Conservation (phyloP, 2,888 invertebrate species). For the Dryobotodes eremita region DNA sequence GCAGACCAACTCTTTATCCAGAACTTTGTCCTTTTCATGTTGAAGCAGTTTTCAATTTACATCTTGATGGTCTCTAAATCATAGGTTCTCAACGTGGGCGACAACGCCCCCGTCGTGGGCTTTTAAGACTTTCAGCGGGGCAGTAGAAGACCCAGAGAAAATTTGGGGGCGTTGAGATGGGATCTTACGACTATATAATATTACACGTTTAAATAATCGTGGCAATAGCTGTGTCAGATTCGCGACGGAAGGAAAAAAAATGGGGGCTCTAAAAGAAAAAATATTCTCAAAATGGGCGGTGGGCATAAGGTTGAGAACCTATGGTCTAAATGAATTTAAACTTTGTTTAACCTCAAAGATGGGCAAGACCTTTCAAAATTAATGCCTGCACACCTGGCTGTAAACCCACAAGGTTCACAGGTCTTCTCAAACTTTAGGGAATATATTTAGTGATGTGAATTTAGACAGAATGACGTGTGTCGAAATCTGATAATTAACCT, state of each 20-base stretch:
- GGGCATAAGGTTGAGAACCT: too few species aligned
- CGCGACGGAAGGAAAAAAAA: too few species aligned
- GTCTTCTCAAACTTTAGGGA: slow-evolving; percentile 24
- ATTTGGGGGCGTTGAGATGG: too few species aligned
- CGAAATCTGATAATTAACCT: neutral
- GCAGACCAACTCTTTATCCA: neutral
- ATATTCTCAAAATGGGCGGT: too few species aligned
- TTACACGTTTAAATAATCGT: too few species aligned
- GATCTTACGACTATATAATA: too few species aligned
- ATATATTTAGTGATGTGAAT: slow-evolving; percentile 11
- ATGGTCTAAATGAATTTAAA: slow-evolving; percentile 40
- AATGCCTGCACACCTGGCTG: slow-evolving; percentile 42
- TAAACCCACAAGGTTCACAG: slow-evolving; percentile 12
- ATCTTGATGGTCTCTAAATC: slow-evolving; percentile 5
- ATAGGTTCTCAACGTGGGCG: too few species aligned
- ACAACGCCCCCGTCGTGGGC: too few species aligned
- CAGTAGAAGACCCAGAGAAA: too few species aligned
- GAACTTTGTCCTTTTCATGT: neutral
- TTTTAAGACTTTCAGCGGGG: too few species aligned
- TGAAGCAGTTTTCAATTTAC: slow-evolving; percentile 5
- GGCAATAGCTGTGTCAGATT: too few species aligned
- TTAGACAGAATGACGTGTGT: neutral
- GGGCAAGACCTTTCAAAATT: slow-evolving; percentile 21
- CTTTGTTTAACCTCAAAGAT: slow-evolving; percentile 39
- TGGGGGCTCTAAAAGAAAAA: too few species aligned